Base-by-base conservation (phyloP, 2,888 invertebrate species). In the Coelopa pilipes region DNA sequence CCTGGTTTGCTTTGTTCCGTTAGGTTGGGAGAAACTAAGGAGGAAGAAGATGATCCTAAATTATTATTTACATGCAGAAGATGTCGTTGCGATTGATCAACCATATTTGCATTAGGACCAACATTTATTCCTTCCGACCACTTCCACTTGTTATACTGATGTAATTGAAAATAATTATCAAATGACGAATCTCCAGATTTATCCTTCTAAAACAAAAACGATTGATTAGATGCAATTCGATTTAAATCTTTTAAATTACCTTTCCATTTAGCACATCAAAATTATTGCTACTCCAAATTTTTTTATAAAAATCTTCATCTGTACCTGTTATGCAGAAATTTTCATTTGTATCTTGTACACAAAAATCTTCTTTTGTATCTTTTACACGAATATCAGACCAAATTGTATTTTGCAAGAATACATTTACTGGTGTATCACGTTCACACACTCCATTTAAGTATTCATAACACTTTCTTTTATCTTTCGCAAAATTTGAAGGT, bases 361-460 rank as follows among this genome's bases (percentile, higher is more conserved):
- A 34, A 2, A 34, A 34, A 34, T 34, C 7, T 34, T 34, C 34
- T 4, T 34, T 34, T 34, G 34, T 2, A 34, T 34, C 34, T 7
- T 34, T 34, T 34, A 34, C 34, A 34, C 34, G 7, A 76, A 81
- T 81, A 76, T 89, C 84, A 13, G 90, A 89, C 90, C 90, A 90
- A 80, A 90, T 90, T 11, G 90, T 89, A 81, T 87, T 89, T 62
- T 87, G 89, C 73, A 90, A 87, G 79, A 89, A 90, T 47, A 89
- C 89, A 71, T 89, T 89, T 76, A 81, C 76, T 46, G 83, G 81
- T n/a, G 80, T 80, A 68, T 72, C 34, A n/a, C 73, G 73, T 63
- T 76, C 76, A 74, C 77, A 15, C 75, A 76, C 76, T 78, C 50
- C 66, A 46, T 45, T 67, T 34, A 34, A 34, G 7, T 34, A 34